Base-by-base conservation (phyloP, 1,140 invertebrate species). In the Macrotrachela quadricornifera region DNA sequence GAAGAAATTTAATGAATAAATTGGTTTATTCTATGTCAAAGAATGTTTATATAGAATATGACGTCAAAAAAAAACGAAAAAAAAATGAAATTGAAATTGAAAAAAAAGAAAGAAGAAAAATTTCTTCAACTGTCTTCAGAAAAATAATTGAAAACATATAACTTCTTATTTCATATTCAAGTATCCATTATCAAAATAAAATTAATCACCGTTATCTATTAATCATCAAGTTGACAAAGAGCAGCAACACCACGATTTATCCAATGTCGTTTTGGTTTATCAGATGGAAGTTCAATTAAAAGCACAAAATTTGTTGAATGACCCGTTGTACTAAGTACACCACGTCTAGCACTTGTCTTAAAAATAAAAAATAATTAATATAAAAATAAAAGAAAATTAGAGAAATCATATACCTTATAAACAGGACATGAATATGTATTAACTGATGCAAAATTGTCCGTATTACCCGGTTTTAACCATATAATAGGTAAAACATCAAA, bases 381-480 rank as follows among this genome's bases (percentile, higher is more conserved):
- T 84, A 86, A 30, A 84, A 88, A 67, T 88, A 85, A 1, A 84
- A 84, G 0, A 84, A 88, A 9, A 85, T 88, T 39, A 83, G 85
- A n/a, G 88, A 68, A 12, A 80, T 77, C 83, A 39, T 78, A 77
- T 0, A 85, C 90, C 73, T 87, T 88, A 64, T 91, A 90, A n/a
- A 88, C 66, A 0, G 86, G 85, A 63, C 83, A 85, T 50, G 73
- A 74, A 63, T 88, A 88, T 50, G 57, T 80, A 8, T 57, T 58
- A 10, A 68, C 70, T 21, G 71, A 64, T 9, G 72, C 65, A 17
- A 85, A 69, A 57, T 85, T 77, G 10, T 74, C 71, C n/a, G 46
- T 44, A n/a, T 49, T 49, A 16, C 45, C 46, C 1, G 53, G 53
- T 45, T 46, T 54, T 6, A 54, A 21, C 17, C 46, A 62, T 21